phyloP scores from a whole-genome alignment of 2,888 invertebrate genomes.

The Dynastes maya region DNA sequence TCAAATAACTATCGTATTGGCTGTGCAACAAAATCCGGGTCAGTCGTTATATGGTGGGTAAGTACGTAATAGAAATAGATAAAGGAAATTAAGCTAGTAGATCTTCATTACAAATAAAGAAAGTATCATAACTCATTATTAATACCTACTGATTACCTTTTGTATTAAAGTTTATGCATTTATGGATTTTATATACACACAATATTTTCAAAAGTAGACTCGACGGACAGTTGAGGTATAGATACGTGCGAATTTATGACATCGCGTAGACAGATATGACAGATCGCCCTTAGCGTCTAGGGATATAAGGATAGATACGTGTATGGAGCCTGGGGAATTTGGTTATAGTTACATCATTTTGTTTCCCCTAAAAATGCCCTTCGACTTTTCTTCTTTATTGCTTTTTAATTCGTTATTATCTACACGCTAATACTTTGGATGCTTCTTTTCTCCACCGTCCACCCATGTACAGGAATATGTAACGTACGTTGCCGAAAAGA shows the following conservation, averaged over 20 bases:
- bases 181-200: background rate
- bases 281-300: constrained; percentile 30
- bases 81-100: no score
- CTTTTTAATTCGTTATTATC: constrained; percentile 54
- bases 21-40: no score
- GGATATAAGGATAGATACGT: constrained; percentile 22
- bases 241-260: constrained; percentile 31
- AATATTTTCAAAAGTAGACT: background rate
- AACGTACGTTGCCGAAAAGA: background rate
- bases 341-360: constrained; percentile 45
- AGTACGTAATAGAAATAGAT: no score
- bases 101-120: no score
- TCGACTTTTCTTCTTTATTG: constrained; percentile 53
- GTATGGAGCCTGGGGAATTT: constrained; percentile 22
- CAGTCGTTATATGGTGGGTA: no score
- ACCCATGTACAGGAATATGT: no score
- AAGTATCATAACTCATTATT: no score
- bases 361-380: constrained; percentile 39
- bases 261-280: constrained; percentile 27
- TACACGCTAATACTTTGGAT: background rate
- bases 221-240: constrained; percentile 3
- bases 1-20: no score
- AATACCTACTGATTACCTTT: no score
- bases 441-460: no score
- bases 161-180: no score